Percentiles rank a stretch among this genome's conserved stretches.
phyloP scores from a whole-genome alignment of 2,888 invertebrate genomes.

The Erebia aethiops region DNA sequence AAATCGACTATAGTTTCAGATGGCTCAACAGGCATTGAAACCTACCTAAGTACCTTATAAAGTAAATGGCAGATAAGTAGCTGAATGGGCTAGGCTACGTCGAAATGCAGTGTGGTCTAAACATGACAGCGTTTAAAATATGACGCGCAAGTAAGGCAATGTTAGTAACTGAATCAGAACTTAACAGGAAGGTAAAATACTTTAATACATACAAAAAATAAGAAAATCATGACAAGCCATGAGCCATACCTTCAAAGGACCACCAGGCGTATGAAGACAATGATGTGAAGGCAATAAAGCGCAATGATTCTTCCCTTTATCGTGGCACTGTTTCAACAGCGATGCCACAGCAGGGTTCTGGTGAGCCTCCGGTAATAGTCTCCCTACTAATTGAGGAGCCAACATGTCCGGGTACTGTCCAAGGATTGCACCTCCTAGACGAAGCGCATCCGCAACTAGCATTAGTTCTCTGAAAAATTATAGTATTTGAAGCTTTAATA shows the following conservation, averaged over 20 bases:
- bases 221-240: neutral
- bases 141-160: no score
- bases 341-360: conserved; percentile 90
- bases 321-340: conserved; percentile 95
- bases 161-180: no score
- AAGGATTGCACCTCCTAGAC: conserved; percentile 96
- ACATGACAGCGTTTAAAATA: no score
- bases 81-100: no score
- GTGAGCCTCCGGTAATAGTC: conserved; percentile 92
- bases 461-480: conserved; percentile 88
- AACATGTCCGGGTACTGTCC: conserved; percentile 97
- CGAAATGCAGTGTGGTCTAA: no score
- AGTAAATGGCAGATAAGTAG: no score
- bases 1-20: no score
- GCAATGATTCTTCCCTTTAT: conserved; percentile 93
- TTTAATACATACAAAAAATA: neutral
- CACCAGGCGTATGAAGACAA: conserved; percentile 99
- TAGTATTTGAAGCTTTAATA: neutral
- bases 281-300: conserved; percentile 96
- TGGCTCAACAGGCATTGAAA: no score
- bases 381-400: conserved; percentile 95
- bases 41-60: no score
- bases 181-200: no score
- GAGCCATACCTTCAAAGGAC: conserved; percentile 91
- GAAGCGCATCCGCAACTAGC: conserved; percentile 95